Evolutionary conservation across 92 coral and sea anemone genomes (phyloP).

Genomic region (Epizoanthus ramosus): DNA sequence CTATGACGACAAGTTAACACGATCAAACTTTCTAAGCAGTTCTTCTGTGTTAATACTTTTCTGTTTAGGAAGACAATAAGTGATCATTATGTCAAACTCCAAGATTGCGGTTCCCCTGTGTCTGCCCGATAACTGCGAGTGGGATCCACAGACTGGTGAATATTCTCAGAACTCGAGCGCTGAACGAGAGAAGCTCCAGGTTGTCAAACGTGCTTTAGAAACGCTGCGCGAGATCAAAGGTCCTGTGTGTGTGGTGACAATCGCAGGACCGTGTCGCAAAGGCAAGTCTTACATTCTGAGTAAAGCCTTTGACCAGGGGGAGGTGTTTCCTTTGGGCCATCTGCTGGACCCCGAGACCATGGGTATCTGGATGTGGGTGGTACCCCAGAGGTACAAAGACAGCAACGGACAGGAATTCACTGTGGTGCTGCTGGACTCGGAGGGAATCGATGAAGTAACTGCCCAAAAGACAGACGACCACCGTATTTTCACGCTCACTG

Average conservation of each 20-base stretch:
- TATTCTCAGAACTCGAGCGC: too few species aligned
- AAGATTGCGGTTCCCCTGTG: too few species aligned
- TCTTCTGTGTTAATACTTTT: too few species aligned
- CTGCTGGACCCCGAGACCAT: slow-evolving; percentile 80
- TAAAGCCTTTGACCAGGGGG: slow-evolving; percentile 52
- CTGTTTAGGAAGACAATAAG: too few species aligned
- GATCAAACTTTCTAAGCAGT: too few species aligned
- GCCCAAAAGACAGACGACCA: slow-evolving; percentile 62
- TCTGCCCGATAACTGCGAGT: too few species aligned
- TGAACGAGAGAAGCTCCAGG: too few species aligned
- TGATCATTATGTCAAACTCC: too few species aligned
- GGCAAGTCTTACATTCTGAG: slow-evolving; percentile 71
- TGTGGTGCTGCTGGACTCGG: slow-evolving; percentile 83
- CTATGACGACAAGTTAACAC: too few species aligned
- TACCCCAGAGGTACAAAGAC: slow-evolving; percentile 54
- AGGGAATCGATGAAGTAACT: slow-evolving; percentile 65
- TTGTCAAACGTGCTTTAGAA: too few species aligned
- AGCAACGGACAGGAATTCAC: slow-evolving; percentile 67
- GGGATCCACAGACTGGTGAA: too few species aligned
- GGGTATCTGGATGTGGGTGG: slow-evolving; percentile 92
- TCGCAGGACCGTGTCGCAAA: slow-evolving; percentile 63
- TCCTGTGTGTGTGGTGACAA: slow-evolving; percentile 65
- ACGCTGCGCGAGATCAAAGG: slow-evolving; percentile 47
- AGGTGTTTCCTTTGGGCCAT: slow-evolving; percentile 48
- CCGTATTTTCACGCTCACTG: slow-evolving; percentile 70